These are phyloP conservation scores for Ptiloglossa arizonensis DNA, from an alignment of 1,140 invertebrate species.

Conservation along the genomic window DNA sequence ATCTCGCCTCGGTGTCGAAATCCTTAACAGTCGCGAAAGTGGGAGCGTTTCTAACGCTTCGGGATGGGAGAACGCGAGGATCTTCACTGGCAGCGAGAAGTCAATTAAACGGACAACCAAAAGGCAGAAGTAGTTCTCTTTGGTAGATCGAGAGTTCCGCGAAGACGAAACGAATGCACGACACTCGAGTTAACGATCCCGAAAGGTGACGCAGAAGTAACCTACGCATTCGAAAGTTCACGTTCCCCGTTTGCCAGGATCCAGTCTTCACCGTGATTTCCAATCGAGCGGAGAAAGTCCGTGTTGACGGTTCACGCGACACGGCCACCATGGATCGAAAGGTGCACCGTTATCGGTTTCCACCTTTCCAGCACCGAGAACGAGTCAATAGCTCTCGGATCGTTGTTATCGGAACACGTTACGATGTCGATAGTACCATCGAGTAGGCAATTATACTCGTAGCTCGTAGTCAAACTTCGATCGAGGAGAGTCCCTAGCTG, in stretches of 20 bases:
- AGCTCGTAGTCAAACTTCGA: too few species aligned
- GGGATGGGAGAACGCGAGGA: neutral
- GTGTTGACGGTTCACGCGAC: neutral
- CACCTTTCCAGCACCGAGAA: neutral
- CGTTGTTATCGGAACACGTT: neutral
- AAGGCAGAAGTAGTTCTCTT: neutral
- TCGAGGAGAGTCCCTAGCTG: too few species aligned
- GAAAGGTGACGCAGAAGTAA: slow-evolving; percentile 17
- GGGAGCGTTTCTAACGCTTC: neutral
- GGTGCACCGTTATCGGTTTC: slow-evolving; percentile 3
- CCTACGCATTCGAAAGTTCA: slow-evolving; percentile 49
- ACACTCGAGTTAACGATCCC: slow-evolving; percentile 21
- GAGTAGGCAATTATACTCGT: neutral
- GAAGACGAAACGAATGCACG: neutral
- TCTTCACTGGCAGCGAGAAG: neutral
- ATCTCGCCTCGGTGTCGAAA: neutral
- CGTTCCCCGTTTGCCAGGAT: slow-evolving; percentile 2
- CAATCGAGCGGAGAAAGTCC: slow-evolving; percentile 37
- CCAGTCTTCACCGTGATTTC: neutral
- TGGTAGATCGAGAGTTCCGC: neutral
- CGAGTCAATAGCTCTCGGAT: too few species aligned
- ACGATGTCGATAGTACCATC: neutral
- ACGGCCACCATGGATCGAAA: neutral
- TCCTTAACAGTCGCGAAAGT: neutral
- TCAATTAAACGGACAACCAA: slow-evolving; percentile 5